phyloP scores from a whole-genome alignment of 2,888 invertebrate genomes.

The Agonopterix heracliana region DNA sequence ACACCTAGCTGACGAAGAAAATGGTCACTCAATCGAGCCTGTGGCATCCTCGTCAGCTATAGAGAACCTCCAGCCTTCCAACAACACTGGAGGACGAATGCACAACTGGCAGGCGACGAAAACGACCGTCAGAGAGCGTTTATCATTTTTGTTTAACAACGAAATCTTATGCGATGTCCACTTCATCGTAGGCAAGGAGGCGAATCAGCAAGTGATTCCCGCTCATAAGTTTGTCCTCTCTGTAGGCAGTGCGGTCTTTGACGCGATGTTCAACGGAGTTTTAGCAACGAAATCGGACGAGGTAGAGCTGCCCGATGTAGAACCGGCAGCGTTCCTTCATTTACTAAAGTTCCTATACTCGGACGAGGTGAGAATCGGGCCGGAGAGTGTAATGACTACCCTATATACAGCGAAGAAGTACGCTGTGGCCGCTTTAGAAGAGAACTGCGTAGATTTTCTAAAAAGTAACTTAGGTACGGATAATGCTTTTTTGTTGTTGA shows the following conservation, averaged over 20 bases:
- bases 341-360: slow-evolving; percentile 85
- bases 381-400: slow-evolving; percentile 91
- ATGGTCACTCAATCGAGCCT: slow-evolving; percentile 40
- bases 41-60: slow-evolving; percentile 48
- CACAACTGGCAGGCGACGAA: slow-evolving; percentile 86
- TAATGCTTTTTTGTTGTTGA: slow-evolving; percentile 88
- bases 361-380: slow-evolving; percentile 88
- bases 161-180: slow-evolving; percentile 80
- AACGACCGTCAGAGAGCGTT: slow-evolving; percentile 83
- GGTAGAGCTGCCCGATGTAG: slow-evolving; percentile 89
- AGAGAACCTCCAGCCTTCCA: slow-evolving; percentile 58
- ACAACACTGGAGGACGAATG: slow-evolving; percentile 61
- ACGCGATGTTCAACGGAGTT: slow-evolving; percentile 90
- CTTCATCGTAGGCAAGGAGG: slow-evolving; percentile 85
- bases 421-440: slow-evolving; percentile 88
- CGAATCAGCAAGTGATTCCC: slow-evolving; percentile 81
- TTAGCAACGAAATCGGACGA: slow-evolving; percentile 81
- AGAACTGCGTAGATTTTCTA: slow-evolving; percentile 87
- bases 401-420: slow-evolving; percentile 92
- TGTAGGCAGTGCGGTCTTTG: slow-evolving; percentile 90
- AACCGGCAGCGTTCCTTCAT: slow-evolving; percentile 87
- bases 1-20: slow-evolving; percentile 47
- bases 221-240: slow-evolving; percentile 88
- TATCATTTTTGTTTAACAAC: slow-evolving; percentile 77
- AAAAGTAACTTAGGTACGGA: slow-evolving; percentile 85